Base-by-base conservation (phyloP, 2,113 vertebrate genomes). In the Tragulus kanchil region DNA sequence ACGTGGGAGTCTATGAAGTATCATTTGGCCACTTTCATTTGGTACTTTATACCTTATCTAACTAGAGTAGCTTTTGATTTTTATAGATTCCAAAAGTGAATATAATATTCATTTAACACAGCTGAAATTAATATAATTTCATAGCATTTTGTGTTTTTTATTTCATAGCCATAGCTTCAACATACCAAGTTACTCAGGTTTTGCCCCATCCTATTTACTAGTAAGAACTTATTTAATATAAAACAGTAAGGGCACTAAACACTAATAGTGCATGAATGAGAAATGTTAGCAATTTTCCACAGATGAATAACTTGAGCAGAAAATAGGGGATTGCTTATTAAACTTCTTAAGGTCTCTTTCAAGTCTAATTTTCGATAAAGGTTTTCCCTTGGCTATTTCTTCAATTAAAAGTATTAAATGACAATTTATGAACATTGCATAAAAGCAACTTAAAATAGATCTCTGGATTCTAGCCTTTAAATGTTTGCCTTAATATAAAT, bases 361-460 rank as follows among this genome's bases (percentile, higher is more conserved):
- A 90, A 52, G 36, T 85, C 3, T 82, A 59, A 83, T 82, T 87
- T 89, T 97, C 28, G 36, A 62, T 92, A 54, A 94, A 97, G 14
- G 1, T 7, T 84, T 95, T 93, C 16, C 8, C 1, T 93, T 65
- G 26, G 6, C 58, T 82, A 82, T 54, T 84, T 94, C 50, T 89
- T 82, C 21, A 89, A 77, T 90, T 94, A 89, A 86, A 96, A 89
- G 4, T 67, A 26, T 59, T n/a, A 89, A 64, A 78, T 88, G 6
- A 36, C 2, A 89, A 89, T 67, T 91, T 94, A 36, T 84, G 13
- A 90, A 79, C 31, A 52, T 89, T 85, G 69, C 54, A 67, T 31
- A 58, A 84, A 65, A 84, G 58, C 28, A 77, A 9, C 21, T 79
- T 84, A 92, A 64, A n/a, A 71, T 94, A 89, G 50, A 89, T 83